These are phyloP conservation scores for Ibidorhyncha struthersii DNA, from an alignment of 2,113 vertebrate genomes.

Conservation along the genomic window DNA sequence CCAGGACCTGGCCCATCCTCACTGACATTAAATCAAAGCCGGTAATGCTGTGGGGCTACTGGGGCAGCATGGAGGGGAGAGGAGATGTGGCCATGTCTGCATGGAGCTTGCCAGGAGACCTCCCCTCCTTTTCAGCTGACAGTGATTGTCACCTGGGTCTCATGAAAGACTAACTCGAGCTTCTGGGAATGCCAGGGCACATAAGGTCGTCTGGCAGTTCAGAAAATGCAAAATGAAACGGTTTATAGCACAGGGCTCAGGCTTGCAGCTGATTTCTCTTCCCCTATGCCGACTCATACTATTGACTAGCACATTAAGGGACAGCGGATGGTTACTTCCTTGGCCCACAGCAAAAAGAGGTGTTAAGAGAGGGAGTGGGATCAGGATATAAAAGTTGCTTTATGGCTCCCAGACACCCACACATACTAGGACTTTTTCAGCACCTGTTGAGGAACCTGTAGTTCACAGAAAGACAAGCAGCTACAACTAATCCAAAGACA, in stretches of 20 bases:
- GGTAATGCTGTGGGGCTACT: not conserved
- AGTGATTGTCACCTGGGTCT: not conserved
- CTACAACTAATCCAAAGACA: not conserved
- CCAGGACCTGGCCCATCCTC: not conserved
- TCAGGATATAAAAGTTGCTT: not conserved
- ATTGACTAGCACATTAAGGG: not conserved
- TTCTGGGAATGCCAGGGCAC: not conserved
- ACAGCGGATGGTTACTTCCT: not conserved
- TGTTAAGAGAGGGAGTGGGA: not conserved
- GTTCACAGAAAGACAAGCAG: not conserved
- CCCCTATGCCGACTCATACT: rapidly evolving
- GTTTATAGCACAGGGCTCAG: not conserved
- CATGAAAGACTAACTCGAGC: not conserved
- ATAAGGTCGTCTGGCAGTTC: not conserved
- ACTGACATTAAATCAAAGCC: not conserved
- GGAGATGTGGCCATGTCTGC: rapidly evolving
- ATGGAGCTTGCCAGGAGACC: not conserved
- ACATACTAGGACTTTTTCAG: not conserved
- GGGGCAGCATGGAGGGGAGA: not conserved
- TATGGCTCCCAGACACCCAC: not conserved
- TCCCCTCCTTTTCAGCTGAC: not conserved
- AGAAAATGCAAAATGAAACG: not conserved
- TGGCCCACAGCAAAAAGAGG: not conserved
- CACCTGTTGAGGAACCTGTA: not conserved
- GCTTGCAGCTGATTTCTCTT: not conserved